phyloP scores from a whole-genome alignment of 2,888 invertebrate genomes.

The Calameuta idolon region DNA sequence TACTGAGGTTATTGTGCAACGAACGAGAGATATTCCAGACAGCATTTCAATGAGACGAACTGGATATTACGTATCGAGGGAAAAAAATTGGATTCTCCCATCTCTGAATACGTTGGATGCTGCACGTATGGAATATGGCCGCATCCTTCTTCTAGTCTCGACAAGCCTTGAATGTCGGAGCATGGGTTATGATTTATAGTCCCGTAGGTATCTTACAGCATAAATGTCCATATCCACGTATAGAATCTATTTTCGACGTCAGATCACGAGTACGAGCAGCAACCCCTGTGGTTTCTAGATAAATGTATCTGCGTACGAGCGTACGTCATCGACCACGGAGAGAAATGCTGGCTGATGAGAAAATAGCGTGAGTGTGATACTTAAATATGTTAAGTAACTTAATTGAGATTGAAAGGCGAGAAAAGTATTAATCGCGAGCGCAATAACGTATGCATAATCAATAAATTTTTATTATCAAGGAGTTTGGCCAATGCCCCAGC shows the following conservation, averaged over 20 bases:
- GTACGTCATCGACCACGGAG: not conserved
- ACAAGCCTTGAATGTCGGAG: conserved; percentile 3
- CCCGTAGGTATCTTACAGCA: not conserved
- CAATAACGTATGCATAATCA: not conserved
- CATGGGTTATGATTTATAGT: conserved; percentile 5
- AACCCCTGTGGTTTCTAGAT: conserved; percentile 1
- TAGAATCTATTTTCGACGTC: not conserved
- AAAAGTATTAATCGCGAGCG: not conserved
- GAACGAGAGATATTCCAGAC: not conserved
- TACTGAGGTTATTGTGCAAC: not conserved
- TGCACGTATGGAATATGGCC: not conserved
- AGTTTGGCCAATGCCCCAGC: not conserved
- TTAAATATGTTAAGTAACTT: not conserved
- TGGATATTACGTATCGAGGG: not conserved
- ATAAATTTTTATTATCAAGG: not conserved
- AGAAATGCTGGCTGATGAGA: not conserved
- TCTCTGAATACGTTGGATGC: not conserved
- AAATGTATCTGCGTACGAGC: not conserved
- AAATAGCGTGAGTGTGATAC: not conserved
- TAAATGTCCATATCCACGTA: not conserved
- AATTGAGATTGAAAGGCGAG: not conserved
- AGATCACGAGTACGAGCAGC: conserved; percentile 1
- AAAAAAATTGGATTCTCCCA: not conserved
- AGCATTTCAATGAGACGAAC: not conserved
- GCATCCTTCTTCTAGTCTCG: not conserved